Evolutionary conservation across 2,888 invertebrate genomes (phyloP).

Genomic region (Camptogramma bilineatum): DNA sequence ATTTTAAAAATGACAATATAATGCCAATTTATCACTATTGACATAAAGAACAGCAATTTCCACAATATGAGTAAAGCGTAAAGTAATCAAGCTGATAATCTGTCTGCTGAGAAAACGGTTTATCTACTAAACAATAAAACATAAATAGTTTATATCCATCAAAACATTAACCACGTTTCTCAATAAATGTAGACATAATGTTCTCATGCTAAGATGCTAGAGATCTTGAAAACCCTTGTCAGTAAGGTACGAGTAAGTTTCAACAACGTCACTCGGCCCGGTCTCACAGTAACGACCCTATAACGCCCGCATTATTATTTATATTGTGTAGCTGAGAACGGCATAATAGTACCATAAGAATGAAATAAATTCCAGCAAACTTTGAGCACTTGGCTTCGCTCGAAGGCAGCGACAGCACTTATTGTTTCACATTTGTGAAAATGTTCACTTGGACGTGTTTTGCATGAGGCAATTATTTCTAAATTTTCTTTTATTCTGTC

Average conservation of each 20-base stretch:
- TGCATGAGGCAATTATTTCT: slow-evolving; percentile 60
- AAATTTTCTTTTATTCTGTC: slow-evolving; percentile 40
- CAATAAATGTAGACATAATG: not conserved
- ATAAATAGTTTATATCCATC: too few species aligned
- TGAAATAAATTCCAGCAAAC: slow-evolving; percentile 81
- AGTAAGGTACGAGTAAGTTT: slow-evolving; percentile 24
- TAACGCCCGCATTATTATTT: slow-evolving; percentile 84
- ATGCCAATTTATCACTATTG: too few species aligned
- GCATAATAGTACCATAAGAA: slow-evolving; percentile 84
- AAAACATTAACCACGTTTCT: too few species aligned
- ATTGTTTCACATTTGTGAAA: slow-evolving; percentile 75
- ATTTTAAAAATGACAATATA: too few species aligned
- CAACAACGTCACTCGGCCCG: slow-evolving; percentile 68
- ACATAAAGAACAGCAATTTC: too few species aligned
- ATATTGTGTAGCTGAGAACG: slow-evolving; percentile 83
- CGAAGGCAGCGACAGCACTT: slow-evolving; percentile 75
- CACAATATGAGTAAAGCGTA: too few species aligned
- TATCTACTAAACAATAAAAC: too few species aligned
- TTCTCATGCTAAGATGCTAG: not conserved
- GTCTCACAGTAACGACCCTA: slow-evolving; percentile 80
- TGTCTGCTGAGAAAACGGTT: too few species aligned
- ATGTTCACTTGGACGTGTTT: slow-evolving; percentile 66
- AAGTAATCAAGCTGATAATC: too few species aligned
- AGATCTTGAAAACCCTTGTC: not conserved
- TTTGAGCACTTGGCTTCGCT: slow-evolving; percentile 78